Conservation (phyloP, 1,140 invertebrate genomes). For the Penaeus japonicus region DNA sequence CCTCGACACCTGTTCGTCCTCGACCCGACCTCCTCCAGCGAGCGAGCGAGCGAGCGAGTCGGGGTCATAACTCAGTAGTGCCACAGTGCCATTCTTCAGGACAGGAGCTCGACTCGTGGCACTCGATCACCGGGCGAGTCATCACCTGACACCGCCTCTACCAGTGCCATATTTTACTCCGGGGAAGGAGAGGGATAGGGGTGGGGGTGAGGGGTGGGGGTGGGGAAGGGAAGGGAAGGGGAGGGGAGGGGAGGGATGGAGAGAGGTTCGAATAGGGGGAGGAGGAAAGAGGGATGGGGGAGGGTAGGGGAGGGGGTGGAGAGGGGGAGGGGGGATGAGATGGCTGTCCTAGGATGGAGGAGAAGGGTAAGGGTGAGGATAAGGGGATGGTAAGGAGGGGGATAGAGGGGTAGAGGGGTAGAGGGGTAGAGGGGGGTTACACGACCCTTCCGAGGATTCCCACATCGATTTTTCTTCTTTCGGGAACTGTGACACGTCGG, state of each 20-base stretch:
- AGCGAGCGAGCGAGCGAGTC: background rate
- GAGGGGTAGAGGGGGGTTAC: no score
- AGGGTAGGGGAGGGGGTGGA: background rate
- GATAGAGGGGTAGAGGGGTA: background rate
- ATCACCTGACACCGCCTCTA: constrained; percentile 50
- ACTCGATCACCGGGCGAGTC: constrained; percentile 51
- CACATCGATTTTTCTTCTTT: constrained; percentile 51
- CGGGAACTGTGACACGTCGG: constrained; percentile 31
- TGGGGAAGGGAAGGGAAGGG: background rate
- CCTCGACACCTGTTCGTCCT: constrained; percentile 7
- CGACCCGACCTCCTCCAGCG: constrained; percentile 14
- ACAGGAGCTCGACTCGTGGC: constrained; percentile 45
- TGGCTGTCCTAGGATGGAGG: no score
- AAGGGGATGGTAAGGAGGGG: no score
- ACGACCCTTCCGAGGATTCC: no score
- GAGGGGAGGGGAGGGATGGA: background rate
- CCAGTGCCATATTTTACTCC: constrained; percentile 51
- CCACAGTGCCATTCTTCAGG: constrained; percentile 45
- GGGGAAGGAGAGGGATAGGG: background rate
- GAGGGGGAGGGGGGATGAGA: background rate
- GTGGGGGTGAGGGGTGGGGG: background rate
- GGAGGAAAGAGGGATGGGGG: background rate
- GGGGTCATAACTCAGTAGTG: constrained; percentile 33
- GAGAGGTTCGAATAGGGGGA: background rate
- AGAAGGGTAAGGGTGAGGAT: no score